phyloP scores from a whole-genome alignment of 2,888 invertebrate genomes.

The Steromphala cineraria region DNA sequence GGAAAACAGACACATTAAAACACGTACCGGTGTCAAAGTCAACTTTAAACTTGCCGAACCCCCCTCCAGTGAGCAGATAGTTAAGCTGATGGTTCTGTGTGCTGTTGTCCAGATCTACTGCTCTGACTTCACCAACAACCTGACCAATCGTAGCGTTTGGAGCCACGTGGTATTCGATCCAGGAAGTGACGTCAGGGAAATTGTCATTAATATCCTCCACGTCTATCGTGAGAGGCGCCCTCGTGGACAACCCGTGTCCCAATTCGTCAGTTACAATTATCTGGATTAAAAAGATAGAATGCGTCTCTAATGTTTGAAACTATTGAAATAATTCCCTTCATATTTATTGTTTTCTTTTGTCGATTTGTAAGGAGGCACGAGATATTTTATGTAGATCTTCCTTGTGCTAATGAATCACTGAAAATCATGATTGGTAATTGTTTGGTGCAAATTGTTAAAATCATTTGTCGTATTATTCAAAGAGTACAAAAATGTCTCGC shows the following conservation, averaged over 20 bases:
- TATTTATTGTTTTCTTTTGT: too few species aligned
- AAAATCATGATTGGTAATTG: too few species aligned
- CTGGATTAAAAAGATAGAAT: not conserved
- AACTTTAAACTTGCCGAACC: conserved; percentile 23
- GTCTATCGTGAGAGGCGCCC: not conserved
- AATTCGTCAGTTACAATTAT: conserved; percentile 7
- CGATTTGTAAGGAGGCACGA: too few species aligned
- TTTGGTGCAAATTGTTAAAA: too few species aligned
- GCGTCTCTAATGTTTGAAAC: not conserved
- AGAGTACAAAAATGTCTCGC: too few species aligned
- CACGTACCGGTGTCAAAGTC: conserved; percentile 23
- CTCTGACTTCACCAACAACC: conserved; percentile 15
- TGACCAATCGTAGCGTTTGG: conserved; percentile 20
- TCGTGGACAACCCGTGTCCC: not conserved
- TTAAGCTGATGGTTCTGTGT: conserved; percentile 15
- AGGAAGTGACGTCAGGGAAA: not conserved
- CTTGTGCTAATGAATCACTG: too few species aligned
- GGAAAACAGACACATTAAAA: too few species aligned
- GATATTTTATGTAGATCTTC: too few species aligned
- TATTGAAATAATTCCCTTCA: too few species aligned
- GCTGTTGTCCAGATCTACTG: conserved; percentile 16
- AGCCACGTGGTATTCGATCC: not conserved
- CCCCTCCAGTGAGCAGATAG: conserved; percentile 21
- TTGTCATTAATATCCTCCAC: conserved; percentile 25
- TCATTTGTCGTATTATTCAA: too few species aligned